phyloP scores from a whole-genome alignment of 2,797 vertebrate species.

The Peromyscus aztecus region DNA sequence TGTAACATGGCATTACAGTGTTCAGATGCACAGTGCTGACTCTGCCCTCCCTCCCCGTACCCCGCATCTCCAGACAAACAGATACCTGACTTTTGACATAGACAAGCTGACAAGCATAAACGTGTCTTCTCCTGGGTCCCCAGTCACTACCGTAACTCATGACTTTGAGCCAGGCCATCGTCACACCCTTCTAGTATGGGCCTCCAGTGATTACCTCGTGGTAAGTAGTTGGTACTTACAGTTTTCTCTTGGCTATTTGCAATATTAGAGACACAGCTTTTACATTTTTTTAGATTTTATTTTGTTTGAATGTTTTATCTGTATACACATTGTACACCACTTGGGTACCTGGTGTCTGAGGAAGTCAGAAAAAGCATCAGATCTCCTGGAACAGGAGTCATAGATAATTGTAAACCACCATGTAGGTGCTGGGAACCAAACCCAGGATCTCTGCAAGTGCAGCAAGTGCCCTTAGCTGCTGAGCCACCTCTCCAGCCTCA shows the following conservation, averaged over 20 bases:
- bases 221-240: constrained; percentile 50
- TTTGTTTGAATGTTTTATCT: background rate
- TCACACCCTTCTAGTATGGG: constrained; percentile 76
- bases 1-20: too few relatives aligned
- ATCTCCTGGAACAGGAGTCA: background rate
- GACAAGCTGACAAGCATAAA: constrained; percentile 61
- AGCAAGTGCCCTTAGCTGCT: background rate
- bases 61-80: background rate
- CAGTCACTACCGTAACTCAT: background rate
- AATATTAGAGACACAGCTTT: background rate
- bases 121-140: constrained; percentile 37
- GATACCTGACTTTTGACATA: constrained; percentile 52
- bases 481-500: background rate
- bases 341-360: background rate
- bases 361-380: background rate
- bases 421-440: background rate
- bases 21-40: background rate
- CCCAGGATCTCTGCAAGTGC: background rate
- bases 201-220: accelerated
- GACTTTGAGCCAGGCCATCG: constrained; percentile 68
- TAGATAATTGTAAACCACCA: background rate
- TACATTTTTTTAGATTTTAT: background rate
- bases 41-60: background rate
- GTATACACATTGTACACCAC: background rate
- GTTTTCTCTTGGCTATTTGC: background rate